Base-by-base conservation (phyloP, 1,140 invertebrate genomes). In the Dufourea novaeangliae region DNA sequence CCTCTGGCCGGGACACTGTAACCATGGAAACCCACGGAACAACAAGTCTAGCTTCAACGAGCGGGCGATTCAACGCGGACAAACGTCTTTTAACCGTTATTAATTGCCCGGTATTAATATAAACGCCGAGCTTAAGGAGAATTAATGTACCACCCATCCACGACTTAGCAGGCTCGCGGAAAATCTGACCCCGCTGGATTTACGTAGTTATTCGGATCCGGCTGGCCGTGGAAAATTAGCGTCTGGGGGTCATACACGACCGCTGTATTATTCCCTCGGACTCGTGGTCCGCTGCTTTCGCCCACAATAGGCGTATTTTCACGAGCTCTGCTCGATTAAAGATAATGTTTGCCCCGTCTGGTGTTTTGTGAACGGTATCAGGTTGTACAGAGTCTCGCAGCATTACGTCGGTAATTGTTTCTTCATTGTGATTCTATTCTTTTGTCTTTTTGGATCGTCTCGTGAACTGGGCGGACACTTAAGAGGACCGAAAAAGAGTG, bases 101-200 rank as follows among this genome's bases (percentile, higher is more conserved):
- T 89, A 90, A 90, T 90, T 87, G 88, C 77, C 62, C n/a, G 73
- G 83, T 85, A 88, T 90, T 90, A 89, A 89, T 88, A 87, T 87
- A 89, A 90, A 88, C 88, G 87, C 77, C 71, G 56, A 73, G 84
- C 82, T 89, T 89, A 88, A 88, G 75, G 83, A 87, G 84, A 89
- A 90, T 89, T 89, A 89, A 90, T 88, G 85, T 79, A 82, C 82
- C 80, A 82, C 82, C 80, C 73, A 50, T 86, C 79, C 73, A 52
- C 73, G 71, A 82, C 80, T 86, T 85, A 80, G 80, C 59, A 41
- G 59, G 27, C 22, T 39, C 59, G 52, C 44, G 70, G 72, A 70
- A 82, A 86, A 85, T 85, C 76, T 69, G 68, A 79, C 52, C 76
- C 79, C 50, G 74, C 12, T 59, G 70, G 82, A 75, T 78, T 84